phyloP scores from a whole-genome alignment of 2,113 vertebrate genomes.

The Apeltes quadracus region DNA sequence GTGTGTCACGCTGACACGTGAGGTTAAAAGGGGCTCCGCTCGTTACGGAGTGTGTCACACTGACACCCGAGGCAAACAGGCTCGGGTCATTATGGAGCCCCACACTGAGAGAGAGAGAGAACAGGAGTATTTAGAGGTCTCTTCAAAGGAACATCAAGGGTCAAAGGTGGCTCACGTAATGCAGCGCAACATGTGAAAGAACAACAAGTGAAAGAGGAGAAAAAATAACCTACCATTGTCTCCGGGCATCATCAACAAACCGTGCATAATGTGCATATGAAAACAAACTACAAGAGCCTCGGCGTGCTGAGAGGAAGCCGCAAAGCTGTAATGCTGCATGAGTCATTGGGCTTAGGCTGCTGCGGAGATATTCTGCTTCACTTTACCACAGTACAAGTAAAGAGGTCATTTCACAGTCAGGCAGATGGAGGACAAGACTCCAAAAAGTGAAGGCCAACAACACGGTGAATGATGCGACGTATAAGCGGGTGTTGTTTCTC shows the following conservation, averaged over 20 bases:
- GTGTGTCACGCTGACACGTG: slow-evolving; percentile 43
- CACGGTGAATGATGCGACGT: slow-evolving; percentile 50
- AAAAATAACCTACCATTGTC: slow-evolving; percentile 52
- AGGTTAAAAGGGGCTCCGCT: slow-evolving; percentile 43
- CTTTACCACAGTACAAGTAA: slow-evolving; percentile 57
- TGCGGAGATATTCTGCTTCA: slow-evolving; percentile 57
- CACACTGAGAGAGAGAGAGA: not conserved
- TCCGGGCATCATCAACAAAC: slow-evolving; percentile 75
- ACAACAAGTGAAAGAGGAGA: slow-evolving; percentile 35
- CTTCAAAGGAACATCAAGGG: slow-evolving; percentile 68
- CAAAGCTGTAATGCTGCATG: slow-evolving; percentile 61
- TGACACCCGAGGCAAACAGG: slow-evolving; percentile 45
- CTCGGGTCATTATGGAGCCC: slow-evolving; percentile 32
- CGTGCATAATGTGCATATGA: slow-evolving; percentile 68
- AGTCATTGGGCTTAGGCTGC: slow-evolving; percentile 66
- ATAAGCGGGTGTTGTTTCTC: slow-evolving; percentile 31
- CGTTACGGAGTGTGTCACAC: slow-evolving; percentile 39
- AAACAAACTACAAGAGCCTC: slow-evolving; percentile 62
- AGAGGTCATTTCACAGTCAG: slow-evolving; percentile 65
- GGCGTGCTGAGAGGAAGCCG: slow-evolving; percentile 60
- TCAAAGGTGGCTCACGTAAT: slow-evolving; percentile 71
- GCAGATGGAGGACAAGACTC: slow-evolving; percentile 21
- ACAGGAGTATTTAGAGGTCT: slow-evolving; percentile 42
- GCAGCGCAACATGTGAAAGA: slow-evolving; percentile 67
- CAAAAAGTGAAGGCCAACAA: slow-evolving; percentile 27